phyloP scores from a whole-genome alignment of 2,797 vertebrate species.

The Sphaeramia orbicularis region DNA sequence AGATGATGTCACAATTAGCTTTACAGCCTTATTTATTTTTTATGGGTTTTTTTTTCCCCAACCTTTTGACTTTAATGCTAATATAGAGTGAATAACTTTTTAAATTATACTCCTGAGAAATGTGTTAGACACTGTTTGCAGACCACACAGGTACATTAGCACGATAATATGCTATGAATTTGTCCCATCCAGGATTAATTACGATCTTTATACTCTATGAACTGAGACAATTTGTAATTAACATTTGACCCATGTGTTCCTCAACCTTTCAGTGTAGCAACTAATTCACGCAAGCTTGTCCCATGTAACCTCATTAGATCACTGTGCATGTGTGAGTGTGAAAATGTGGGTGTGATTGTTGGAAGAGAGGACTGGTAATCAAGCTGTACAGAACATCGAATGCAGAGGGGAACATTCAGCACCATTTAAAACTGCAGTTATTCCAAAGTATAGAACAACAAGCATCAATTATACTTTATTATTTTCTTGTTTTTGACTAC shows the following conservation, averaged over 20 bases:
- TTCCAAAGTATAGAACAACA: no score
- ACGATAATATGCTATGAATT: constrained; percentile 50
- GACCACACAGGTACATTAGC: constrained; percentile 47
- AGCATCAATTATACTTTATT: no score
- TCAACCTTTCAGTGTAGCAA: constrained; percentile 59
- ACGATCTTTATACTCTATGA: constrained; percentile 72
- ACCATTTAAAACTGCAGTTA: no score
- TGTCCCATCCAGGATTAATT: constrained; percentile 69
- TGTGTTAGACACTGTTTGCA: constrained; percentile 27
- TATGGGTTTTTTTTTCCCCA: constrained; percentile 12
- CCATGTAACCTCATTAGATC: constrained; percentile 74
- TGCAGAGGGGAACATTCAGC: no score
- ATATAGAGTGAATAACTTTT: constrained; percentile 30
- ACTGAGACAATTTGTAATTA: constrained; percentile 78
- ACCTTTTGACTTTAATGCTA: constrained; percentile 46
- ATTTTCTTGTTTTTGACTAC: no score
- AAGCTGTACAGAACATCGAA: constrained; percentile 22
- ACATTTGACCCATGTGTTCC: constrained; percentile 69
- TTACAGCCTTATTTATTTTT: neutral
- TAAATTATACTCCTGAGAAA: constrained; percentile 49
- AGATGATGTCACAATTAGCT: constrained; percentile 30
- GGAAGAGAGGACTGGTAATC: constrained; percentile 40
- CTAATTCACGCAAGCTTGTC: constrained; percentile 69
- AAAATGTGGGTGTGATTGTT: constrained; percentile 31
- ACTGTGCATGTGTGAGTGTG: constrained; percentile 26